Base-by-base conservation (phyloP, 2,888 invertebrate species). In the Drosophila paramelanica region DNA sequence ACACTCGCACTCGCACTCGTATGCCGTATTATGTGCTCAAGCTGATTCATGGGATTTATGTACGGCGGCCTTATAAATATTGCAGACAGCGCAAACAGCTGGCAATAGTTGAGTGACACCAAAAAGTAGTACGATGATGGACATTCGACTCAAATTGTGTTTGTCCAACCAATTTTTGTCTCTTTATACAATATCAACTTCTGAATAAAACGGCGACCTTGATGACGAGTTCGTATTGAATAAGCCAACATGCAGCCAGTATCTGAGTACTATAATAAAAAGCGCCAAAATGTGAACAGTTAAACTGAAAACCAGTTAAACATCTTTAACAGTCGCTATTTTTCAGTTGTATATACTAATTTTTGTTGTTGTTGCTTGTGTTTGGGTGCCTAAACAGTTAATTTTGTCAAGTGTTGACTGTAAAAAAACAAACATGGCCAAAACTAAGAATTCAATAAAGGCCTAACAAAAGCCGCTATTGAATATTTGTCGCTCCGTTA, bases 231-330 rank as follows among this genome's bases (percentile, higher is more conserved):
- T 36, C 45, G n/a, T 17, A 49, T 57, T 42, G 57, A 43, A 64
- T 50, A 42, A 20, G 36, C 53, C 56, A 27, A 52, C 62, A 36
- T 42, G 41, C 17, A 31, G 31, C 13, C 38, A 52, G 27, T 41
- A 50, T 27, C 45, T 55, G 51, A 14, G 36, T 45, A 39, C 53
- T 27, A 59, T 51, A 36, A 46, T 51, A 31, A 64, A 75, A 67
- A 36, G 45, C 41, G 43, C 43, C 46, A 60, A 76, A 67, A 61
- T 49, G 14, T 49, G 41, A 64, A 39, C 38, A 31, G 41, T 33
- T 27, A 4, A 69, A 73, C 62, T 50, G 43, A 47, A 81, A 83
- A 83, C 83, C 87, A 61, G 87, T 84, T 84, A 64, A 57, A 75
- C 87, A 73, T 81, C 87, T 83, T 75, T 25, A 49, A 14, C 8